Conservation (phyloP, 2,888 invertebrate species). For the Eristalis pertinax region DNA sequence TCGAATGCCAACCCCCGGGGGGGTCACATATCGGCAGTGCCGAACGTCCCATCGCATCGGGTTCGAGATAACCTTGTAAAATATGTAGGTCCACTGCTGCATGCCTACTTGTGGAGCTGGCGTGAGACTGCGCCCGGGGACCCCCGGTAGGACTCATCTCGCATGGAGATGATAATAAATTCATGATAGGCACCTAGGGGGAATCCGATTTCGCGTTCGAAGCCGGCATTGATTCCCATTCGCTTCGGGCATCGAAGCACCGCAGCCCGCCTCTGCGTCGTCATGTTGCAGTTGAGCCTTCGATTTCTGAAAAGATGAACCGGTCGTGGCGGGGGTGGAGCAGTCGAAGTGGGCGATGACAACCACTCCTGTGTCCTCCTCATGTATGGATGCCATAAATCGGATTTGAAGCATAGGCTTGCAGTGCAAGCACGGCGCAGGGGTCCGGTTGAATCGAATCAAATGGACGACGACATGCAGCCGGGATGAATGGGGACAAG, state of each 20-base stretch:
- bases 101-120: not conserved
- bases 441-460: slow-evolving; percentile 9
- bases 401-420: slow-evolving; percentile 24
- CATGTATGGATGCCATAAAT: not conserved
- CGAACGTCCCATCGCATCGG: not conserved
- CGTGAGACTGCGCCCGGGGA: slow-evolving; percentile 4
- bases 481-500: not conserved
- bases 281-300: not conserved
- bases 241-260: not conserved
- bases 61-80: slow-evolving; percentile 17
- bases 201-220: slow-evolving; percentile 40
- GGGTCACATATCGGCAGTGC: slow-evolving; percentile 8
- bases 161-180: slow-evolving; percentile 41
- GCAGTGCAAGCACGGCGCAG: not conserved
- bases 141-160: not conserved
- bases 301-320: not conserved
- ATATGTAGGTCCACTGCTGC: not conserved
- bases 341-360: not conserved
- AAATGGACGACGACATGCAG: not conserved
- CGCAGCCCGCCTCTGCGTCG: not conserved
- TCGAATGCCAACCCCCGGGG: not conserved
- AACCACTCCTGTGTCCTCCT: not conserved
- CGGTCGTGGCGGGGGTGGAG: not conserved
- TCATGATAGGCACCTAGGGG: slow-evolving; percentile 40
- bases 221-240: slow-evolving; percentile 10